These are phyloP conservation scores for Laterallus jamaicensis DNA, from an alignment of 2,113 vertebrate species.

Conservation along the genomic window DNA sequence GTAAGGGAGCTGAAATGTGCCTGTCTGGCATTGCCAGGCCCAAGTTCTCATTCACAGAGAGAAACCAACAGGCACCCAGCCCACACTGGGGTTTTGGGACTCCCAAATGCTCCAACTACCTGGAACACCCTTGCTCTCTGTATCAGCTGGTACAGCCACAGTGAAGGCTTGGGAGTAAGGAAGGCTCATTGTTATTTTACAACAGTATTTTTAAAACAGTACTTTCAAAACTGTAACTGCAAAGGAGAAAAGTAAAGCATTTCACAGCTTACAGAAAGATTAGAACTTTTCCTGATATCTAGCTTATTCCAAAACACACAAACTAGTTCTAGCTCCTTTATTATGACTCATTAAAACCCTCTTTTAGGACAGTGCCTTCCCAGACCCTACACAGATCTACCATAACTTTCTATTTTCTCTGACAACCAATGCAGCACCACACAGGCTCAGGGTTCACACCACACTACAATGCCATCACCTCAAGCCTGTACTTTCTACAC, in stretches of 20 bases:
- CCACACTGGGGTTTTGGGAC: neutral
- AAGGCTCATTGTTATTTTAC: neutral
- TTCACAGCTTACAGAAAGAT: neutral
- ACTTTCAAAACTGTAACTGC: neutral
- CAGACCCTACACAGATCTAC: neutral
- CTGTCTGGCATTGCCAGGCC: neutral
- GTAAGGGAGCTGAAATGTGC: neutral
- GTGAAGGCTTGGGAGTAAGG: neutral
- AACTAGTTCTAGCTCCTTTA: neutral
- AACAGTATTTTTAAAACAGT: rapidly evolving
- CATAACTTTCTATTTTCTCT: neutral
- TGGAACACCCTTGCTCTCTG: neutral
- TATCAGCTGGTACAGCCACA: neutral
- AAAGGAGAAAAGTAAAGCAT: neutral
- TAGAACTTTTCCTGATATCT: neutral
- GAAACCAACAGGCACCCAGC: neutral
- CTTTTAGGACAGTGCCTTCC: neutral
- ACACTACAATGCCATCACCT: neutral
- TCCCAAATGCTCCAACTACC: neutral
- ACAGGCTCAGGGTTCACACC: neutral
- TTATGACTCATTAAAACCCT: neutral
- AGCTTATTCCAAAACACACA: neutral
- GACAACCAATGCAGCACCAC: neutral
- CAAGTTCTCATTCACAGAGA: neutral
- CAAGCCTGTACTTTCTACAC: neutral